A percentile compares a stretch with the other conserved stretches of the same genome.
phyloP scores from a whole-genome alignment of 1,140 invertebrate genomes.

The Diabrotica undecimpunctata region DNA sequence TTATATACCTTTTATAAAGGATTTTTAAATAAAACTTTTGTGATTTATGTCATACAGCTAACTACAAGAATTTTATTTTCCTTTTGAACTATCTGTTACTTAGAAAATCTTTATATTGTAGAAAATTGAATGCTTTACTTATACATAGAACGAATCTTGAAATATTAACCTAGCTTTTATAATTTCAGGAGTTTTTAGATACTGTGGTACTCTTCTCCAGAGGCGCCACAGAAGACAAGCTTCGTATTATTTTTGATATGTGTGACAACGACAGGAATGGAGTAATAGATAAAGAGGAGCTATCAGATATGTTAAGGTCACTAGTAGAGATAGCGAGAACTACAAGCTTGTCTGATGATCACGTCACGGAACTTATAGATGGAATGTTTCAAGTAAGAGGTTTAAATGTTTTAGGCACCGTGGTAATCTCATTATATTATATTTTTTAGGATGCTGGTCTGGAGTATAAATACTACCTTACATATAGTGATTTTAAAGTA shows the following conservation, averaged over 20 bases:
- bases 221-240: slow-evolving; percentile 93
- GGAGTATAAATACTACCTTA: slow-evolving; percentile 85
- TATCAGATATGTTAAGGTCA: slow-evolving; percentile 91
- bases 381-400: slow-evolving; percentile 84
- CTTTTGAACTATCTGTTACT: too few relatives aligned
- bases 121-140: too few relatives aligned
- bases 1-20: too few relatives aligned
- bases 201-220: slow-evolving; percentile 88
- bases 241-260: slow-evolving; percentile 98
- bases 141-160: too few relatives aligned
- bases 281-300: slow-evolving; percentile 89
- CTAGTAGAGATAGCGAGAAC: slow-evolving; percentile 93
- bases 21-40: too few relatives aligned
- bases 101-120: too few relatives aligned
- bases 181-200: slow-evolving; percentile 83
- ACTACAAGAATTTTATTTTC: too few relatives aligned
- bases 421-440: neutral
- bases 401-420: too few relatives aligned
- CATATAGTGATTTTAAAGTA: slow-evolving; percentile 91
- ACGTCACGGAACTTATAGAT: slow-evolving; percentile 88
- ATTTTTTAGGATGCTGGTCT: slow-evolving; percentile 75
- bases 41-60: too few relatives aligned
- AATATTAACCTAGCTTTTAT: neutral
- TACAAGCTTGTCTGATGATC: slow-evolving; percentile 81
- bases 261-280: slow-evolving; percentile 96